Conservation (phyloP, 2,797 vertebrate genomes). For the Pseudochirops corinnae region DNA sequence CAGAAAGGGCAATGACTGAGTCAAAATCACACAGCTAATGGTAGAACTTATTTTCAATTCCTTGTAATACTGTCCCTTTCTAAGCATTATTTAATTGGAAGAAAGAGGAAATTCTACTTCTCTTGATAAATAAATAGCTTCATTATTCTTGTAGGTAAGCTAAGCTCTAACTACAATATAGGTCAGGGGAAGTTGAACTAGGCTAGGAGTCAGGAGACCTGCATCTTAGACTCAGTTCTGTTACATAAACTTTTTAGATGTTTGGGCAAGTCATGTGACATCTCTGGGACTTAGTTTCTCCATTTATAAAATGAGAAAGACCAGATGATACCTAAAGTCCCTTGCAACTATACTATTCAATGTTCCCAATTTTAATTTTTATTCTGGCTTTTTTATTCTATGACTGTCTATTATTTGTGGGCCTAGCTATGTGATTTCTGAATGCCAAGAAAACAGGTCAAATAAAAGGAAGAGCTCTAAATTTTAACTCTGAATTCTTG, state of each 20-base stretch:
- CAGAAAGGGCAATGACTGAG: background rate
- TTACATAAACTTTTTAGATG: background rate
- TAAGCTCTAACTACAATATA: background rate
- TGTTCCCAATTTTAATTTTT: background rate
- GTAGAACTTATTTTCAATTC: background rate
- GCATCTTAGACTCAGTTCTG: background rate
- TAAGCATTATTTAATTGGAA: background rate
- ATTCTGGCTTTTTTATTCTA: background rate
- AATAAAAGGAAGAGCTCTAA: constrained; percentile 49
- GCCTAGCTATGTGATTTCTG: constrained; percentile 39
- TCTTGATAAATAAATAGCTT: background rate
- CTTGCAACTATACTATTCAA: background rate
- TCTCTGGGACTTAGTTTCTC: background rate
- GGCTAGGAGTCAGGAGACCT: background rate
- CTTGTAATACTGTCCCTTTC: background rate
- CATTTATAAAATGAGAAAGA: background rate
- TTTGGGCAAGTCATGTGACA: background rate
- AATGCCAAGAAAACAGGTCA: constrained; percentile 47
- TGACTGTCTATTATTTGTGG: background rate
- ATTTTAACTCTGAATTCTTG: background rate
- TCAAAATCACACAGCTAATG: background rate
- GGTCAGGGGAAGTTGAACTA: background rate
- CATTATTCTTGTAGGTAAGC: background rate
- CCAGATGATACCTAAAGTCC: background rate
- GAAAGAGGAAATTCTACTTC: background rate